These are phyloP conservation scores for Cerceris rybyensis DNA, from an alignment of 2,888 invertebrate species.

Conservation along the genomic window DNA sequence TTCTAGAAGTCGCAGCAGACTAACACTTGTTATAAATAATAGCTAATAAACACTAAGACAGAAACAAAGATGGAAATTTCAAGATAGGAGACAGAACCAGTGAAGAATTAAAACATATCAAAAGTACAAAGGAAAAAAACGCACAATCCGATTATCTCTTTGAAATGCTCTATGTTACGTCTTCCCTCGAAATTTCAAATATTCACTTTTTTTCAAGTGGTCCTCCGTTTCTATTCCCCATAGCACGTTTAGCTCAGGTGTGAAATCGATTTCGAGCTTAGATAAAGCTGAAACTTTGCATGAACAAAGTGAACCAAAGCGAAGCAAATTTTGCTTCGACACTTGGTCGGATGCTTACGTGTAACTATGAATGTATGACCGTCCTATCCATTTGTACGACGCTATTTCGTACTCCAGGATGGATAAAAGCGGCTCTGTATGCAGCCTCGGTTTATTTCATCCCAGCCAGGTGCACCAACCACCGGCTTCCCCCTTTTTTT, in stretches of 20 bases:
- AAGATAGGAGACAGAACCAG: too few species aligned
- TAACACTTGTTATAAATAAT: too few species aligned
- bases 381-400: constrained; percentile 36
- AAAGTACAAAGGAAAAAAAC: too few species aligned
- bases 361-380: constrained; percentile 5
- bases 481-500: constrained; percentile 23
- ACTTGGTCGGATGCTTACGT: constrained; percentile 9
- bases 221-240: too few species aligned
- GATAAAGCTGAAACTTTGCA: neutral
- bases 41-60: too few species aligned
- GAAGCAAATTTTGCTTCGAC: constrained; percentile 30
- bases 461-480: constrained; percentile 42
- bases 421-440: constrained; percentile 34
- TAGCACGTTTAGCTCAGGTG: neutral
- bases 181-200: too few species aligned
- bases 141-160: too few species aligned
- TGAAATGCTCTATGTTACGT: too few species aligned
- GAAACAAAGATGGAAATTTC: too few species aligned
- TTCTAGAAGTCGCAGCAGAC: too few species aligned
- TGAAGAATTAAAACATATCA: too few species aligned
- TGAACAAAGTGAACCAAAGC: neutral
- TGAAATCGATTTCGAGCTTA: constrained; percentile 38
- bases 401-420: constrained; percentile 22
- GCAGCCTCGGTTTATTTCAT: constrained; percentile 49
- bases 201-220: too few species aligned